Base-by-base conservation (phyloP, 2,113 vertebrate genomes). In the Labrus mixtus region DNA sequence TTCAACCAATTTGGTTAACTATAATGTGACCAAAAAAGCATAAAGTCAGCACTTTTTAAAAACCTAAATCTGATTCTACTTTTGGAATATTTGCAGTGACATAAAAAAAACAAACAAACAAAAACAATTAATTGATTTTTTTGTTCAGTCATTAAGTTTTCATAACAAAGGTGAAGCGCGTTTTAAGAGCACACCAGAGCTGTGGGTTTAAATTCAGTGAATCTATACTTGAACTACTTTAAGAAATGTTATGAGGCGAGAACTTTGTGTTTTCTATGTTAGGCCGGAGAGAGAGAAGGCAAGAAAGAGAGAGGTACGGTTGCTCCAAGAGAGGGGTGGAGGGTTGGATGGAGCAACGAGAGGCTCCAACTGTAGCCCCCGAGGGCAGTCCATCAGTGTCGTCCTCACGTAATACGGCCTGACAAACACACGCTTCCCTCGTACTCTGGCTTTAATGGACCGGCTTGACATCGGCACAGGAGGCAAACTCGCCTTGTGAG, bases 361-460 rank as follows among this genome's bases (percentile, higher is more conserved):
- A 71, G 64, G 62, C 59, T 72, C 81, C 29, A 39, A 78, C 85
- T 86, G 81, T 68, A 73, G 75, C 77, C 88, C 88, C 81, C 1
- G 4, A 73, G 84, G 48, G 86, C 81, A 2, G 59, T 59, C 83
- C 81, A 71, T 92, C 91, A 86, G 68, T 73, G 87, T 87, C 90
- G 10, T 65, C 61, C 76, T 78, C 25, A 10, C 76, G 82, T 87
- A 91, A 91, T 59, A 1, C 1, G 15, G 50, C 67, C 86, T 75
- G 92, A 90, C 89, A 89, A 79, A 90, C 83, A 87, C 72, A 85
- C 71, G 67, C 78, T 78, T 71, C 66, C 70, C 80, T 77, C 51
- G 73, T 72, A 84, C 73, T 87, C 78, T 0, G 37, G 59, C 62
- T 79, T 79, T 90, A 89, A 90, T 78, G 87, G 85, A 89, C 76